phyloP scores from a whole-genome alignment of 2,113 vertebrate species.

The cat (Felis catus) region DNA sequence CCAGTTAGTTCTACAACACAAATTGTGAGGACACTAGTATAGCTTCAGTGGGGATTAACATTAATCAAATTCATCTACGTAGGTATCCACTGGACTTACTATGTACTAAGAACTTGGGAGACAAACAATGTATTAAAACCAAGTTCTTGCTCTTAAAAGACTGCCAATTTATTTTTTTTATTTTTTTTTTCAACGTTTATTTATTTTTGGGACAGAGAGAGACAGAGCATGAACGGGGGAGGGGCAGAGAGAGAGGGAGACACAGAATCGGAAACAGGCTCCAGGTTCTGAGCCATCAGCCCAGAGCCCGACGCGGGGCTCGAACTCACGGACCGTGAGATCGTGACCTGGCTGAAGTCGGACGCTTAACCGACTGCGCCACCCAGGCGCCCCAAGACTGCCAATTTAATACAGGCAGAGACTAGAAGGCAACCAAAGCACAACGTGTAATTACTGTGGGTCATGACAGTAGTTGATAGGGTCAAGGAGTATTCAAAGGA shows the following conservation, averaged over 20 bases:
- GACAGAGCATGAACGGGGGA: no score
- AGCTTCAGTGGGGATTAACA: background rate
- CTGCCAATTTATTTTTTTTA: background rate
- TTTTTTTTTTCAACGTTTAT: no score
- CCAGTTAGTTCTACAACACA: background rate
- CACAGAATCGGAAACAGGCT: no score
- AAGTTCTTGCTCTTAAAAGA: background rate
- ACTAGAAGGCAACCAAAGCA: background rate
- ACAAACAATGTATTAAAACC: background rate
- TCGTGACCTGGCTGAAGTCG: no score
- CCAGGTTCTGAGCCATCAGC: no score
- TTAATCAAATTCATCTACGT: background rate
- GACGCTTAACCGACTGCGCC: no score
- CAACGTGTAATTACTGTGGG: background rate
- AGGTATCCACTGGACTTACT: background rate
- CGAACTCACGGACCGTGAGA: no score
- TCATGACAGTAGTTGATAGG: background rate
- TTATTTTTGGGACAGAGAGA: no score
- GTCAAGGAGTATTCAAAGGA: background rate
- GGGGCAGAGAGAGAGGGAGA: no score
- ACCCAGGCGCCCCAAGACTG: background rate
- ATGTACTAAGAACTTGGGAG: background rate
- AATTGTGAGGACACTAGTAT: background rate
- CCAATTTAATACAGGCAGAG: background rate
- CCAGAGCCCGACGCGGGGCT: no score